Conservation (phyloP, 1,140 invertebrate species). For the Drosophila truncata region DNA sequence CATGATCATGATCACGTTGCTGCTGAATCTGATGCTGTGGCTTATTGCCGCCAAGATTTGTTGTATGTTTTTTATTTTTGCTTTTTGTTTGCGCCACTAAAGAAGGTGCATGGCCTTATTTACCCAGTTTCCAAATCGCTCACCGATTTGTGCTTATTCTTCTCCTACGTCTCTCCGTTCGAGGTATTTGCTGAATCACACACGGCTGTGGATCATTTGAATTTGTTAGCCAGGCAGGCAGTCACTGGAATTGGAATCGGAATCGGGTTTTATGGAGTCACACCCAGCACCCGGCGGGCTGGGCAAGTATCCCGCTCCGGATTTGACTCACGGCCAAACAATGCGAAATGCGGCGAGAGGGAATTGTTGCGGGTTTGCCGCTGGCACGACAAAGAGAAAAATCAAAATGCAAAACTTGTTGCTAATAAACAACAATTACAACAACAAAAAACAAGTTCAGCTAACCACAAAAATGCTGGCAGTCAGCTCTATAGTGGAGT, state of each 20-base stretch:
- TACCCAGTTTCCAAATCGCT: constrained; percentile 78
- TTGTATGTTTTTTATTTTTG: constrained; percentile 14
- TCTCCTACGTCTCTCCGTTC: constrained; percentile 6
- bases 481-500: constrained; percentile 47
- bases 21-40: constrained; percentile 35
- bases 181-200: constrained; percentile 71
- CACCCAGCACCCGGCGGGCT: constrained; percentile 35
- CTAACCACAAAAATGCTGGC: constrained; percentile 67
- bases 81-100: constrained; percentile 12
- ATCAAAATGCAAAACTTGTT: constrained; percentile 81
- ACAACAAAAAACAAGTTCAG: constrained; percentile 51
- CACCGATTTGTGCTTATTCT: constrained; percentile 47
- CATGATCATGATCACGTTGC: constrained; percentile 23
- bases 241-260: constrained; percentile 22
- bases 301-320: constrained; percentile 39
- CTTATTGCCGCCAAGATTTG: constrained; percentile 46
- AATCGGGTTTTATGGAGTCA: constrained; percentile 26
- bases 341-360: constrained; percentile 53
- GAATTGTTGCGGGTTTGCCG: constrained; percentile 41
- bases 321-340: constrained; percentile 65
- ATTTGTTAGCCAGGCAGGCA: constrained; percentile 57
- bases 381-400: constrained; percentile 47
- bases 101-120: constrained; percentile 84
- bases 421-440: constrained; percentile 65
- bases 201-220: constrained; percentile 41